Percentiles rank a stretch among this genome's conserved stretches.
These are phyloP conservation scores for Tenthredo notha DNA, from an alignment of 2,888 invertebrate species.

Conservation along the genomic window DNA sequence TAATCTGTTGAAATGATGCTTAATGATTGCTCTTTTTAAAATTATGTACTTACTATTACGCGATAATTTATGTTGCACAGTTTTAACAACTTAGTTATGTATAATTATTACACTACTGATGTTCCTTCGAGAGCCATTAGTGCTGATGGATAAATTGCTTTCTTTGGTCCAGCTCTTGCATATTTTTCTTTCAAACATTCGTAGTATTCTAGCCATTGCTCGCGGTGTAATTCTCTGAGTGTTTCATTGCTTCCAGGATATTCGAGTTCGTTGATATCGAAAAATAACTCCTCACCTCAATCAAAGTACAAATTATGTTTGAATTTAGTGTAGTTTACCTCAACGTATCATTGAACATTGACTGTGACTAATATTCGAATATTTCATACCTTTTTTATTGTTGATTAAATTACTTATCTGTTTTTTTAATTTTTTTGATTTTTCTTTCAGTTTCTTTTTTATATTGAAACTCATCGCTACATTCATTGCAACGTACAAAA, in stretches of 20 bases:
- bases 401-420: conserved; percentile 57
- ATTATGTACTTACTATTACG: conserved; percentile 3
- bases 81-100: not conserved
- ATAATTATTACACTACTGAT: conserved; percentile 73
- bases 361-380: not conserved
- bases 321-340: not conserved
- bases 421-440: conserved; percentile 55
- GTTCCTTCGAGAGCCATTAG: conserved; percentile 78
- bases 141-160: conserved; percentile 74
- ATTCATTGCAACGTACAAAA: conserved; percentile 1
- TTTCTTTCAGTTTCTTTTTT: conserved; percentile 47
- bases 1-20: conserved; percentile 71
- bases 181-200: conserved; percentile 77
- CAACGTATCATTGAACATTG: not conserved
- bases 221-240: conserved; percentile 73
- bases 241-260: conserved; percentile 79
- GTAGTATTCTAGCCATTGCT: conserved; percentile 81
- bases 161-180: conserved; percentile 72
- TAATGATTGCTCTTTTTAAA: conserved; percentile 29
- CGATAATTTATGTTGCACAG: conserved; percentile 23
- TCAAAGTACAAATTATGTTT: not conserved
- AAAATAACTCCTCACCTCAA: conserved; percentile 60
- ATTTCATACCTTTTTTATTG: conserved; percentile 55
- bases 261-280: conserved; percentile 73
- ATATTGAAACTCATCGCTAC: conserved; percentile 26